Evolutionary conservation across 2,888 invertebrate genomes (phyloP).

Genomic region (Cecidostiba fungosa): DNA sequence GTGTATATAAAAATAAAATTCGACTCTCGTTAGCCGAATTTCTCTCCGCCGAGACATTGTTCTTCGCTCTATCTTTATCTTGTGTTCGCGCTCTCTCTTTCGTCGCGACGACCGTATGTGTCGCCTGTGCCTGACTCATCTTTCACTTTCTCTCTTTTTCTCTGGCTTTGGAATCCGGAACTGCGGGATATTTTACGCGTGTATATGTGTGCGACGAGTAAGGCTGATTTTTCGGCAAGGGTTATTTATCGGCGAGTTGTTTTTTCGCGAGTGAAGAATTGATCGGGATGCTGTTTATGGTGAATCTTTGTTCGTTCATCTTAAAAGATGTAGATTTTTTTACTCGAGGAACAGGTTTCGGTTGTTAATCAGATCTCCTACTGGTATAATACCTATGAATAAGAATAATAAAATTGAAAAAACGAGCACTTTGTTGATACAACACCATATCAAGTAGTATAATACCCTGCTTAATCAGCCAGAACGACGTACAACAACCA

Average conservation of each 20-base stretch:
- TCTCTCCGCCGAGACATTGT: not conserved
- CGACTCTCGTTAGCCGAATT: not conserved
- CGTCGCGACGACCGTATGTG: conserved; percentile 32
- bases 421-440: no score
- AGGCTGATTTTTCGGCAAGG: conserved; percentile 4
- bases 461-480: not conserved
- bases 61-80: conserved; percentile 34
- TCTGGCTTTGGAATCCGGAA: conserved; percentile 51
- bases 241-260: not conserved
- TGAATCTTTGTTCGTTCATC: not conserved
- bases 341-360: not conserved
- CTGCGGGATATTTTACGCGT: not conserved
- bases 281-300: not conserved
- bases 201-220: no score
- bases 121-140: conserved; percentile 40
- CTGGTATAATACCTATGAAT: no score
- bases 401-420: no score
- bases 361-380: no score
- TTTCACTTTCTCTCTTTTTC: conserved; percentile 60
- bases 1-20: not conserved
- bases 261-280: not conserved
- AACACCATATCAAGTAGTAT: not conserved
- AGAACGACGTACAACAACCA: not conserved
- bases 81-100: conserved; percentile 14
- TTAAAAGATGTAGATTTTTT: not conserved